These are phyloP conservation scores for Therioaphis trifolii DNA, from an alignment of 2,888 invertebrate species.

Conservation along the genomic window DNA sequence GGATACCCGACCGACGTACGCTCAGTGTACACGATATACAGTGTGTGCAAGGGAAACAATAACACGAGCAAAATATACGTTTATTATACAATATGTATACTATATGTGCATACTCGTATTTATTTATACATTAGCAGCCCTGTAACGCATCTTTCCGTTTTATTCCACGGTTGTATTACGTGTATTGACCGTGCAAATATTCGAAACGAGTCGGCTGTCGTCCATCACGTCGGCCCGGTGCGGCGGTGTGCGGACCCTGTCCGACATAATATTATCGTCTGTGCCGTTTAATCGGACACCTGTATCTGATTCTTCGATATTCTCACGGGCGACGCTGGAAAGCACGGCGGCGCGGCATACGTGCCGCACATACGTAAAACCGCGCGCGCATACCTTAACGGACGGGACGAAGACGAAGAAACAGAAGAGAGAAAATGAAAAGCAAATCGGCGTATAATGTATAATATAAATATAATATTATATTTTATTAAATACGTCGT, in stretches of 20 bases:
- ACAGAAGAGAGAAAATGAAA: background rate
- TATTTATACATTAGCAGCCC: too few relatives aligned
- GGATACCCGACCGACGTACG: too few relatives aligned
- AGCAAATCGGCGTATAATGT: background rate
- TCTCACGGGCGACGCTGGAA: constrained; percentile 52
- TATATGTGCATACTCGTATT: too few relatives aligned
- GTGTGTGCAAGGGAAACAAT: too few relatives aligned
- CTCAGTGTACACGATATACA: too few relatives aligned
- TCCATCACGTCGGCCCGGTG: background rate
- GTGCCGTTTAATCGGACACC: constrained; percentile 44
- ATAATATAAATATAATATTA: too few relatives aligned
- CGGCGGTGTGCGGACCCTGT: background rate
- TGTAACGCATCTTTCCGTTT: background rate
- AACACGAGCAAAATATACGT: too few relatives aligned
- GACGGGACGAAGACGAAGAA: too few relatives aligned
- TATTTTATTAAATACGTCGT: background rate
- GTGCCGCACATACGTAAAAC: background rate
- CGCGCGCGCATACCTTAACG: background rate
- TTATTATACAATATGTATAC: too few relatives aligned
- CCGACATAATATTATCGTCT: constrained; percentile 17
- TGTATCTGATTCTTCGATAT: constrained; percentile 53
- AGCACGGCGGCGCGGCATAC: background rate
- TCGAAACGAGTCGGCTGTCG: constrained; percentile 17
- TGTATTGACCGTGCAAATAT: background rate
- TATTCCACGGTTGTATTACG: background rate